These are phyloP conservation scores for Chlorodrepanis virens DNA, from an alignment of 2,113 vertebrate species.

Conservation along the genomic window DNA sequence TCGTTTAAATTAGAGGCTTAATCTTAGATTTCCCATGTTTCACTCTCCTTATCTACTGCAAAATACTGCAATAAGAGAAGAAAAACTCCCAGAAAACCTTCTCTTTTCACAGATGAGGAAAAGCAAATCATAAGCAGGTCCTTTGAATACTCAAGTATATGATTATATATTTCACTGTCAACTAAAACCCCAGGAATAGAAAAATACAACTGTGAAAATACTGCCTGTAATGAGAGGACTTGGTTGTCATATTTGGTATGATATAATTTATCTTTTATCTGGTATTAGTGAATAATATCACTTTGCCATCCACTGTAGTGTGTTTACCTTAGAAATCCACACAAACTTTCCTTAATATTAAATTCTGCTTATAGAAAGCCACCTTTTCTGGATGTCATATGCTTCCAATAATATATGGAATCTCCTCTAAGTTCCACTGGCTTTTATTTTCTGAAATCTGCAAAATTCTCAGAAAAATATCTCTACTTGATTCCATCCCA, in stretches of 20 bases:
- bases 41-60: background rate
- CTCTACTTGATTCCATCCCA: background rate
- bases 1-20: background rate
- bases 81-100: background rate
- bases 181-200: constrained; percentile 26
- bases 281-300: background rate
- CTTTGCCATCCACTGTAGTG: background rate
- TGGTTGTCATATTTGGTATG: constrained; percentile 35
- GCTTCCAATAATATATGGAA: background rate
- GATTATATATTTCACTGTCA: constrained; percentile 42
- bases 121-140: constrained; percentile 37
- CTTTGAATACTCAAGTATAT: constrained; percentile 20
- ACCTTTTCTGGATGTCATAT: background rate
- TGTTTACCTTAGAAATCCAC: background rate
- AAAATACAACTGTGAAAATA: constrained; percentile 50
- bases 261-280: constrained; percentile 38
- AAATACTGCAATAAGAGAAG: background rate
- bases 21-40: constrained; percentile 16
- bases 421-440: background rate
- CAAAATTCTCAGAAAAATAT: background rate
- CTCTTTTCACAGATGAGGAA: background rate
- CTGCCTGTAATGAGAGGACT: constrained; percentile 31
- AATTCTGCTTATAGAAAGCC: background rate
- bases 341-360: background rate
- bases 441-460: background rate